Base-by-base conservation (phyloP, 1,140 invertebrate species). In the Atopsyche davidsoni region DNA sequence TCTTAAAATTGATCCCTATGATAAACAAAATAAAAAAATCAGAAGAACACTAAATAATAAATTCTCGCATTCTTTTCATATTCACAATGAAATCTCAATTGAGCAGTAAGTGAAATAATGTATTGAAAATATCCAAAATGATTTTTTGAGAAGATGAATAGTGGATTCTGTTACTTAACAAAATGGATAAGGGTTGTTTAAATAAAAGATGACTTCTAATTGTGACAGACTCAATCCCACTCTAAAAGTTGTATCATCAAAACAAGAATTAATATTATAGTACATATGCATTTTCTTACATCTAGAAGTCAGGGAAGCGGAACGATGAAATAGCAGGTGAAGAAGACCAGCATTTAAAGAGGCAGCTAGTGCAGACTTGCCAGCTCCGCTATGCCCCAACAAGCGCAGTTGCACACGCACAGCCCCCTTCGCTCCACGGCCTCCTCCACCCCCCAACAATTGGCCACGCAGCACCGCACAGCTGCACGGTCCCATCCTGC, bases 351-450 rank as follows among this genome's bases (percentile, higher is more conserved):
- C 78, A 62, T 84, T 83, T 14, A 92, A 65, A 1, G 82, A 81
- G 55, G 86, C 83, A 9, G 86, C 74, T 10, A 92, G 68, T 1
- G 82, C 78, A 9, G 83, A 80, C 69, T 92, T 92, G 2, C 89
- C 89, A 6, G 82, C 79, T 1, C 81, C 83, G 34, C 81, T 86
- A 59, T 87, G 81, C 3, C 89, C 89, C 53, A 92, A 78, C 14
- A 92, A 60, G 58, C 89, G 82, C 21, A 92, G 59, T 60, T 89
- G 88, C 39, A 90, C 76, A 40, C 83, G 74, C 39, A 79, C 69
- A 32, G 90, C 75, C 10, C 79, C 75, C 50, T 79, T 73, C 21
- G 77, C 73, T 2, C 76, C 78, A 79, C 69, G 32, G 90, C 75
- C 10, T 79, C 75, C 50, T 79, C 73, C 21, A 77, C 73, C 78